Evolutionary conservation across 1,140 invertebrate species (phyloP).

Genomic region (Lordiphosa mommai): DNA sequence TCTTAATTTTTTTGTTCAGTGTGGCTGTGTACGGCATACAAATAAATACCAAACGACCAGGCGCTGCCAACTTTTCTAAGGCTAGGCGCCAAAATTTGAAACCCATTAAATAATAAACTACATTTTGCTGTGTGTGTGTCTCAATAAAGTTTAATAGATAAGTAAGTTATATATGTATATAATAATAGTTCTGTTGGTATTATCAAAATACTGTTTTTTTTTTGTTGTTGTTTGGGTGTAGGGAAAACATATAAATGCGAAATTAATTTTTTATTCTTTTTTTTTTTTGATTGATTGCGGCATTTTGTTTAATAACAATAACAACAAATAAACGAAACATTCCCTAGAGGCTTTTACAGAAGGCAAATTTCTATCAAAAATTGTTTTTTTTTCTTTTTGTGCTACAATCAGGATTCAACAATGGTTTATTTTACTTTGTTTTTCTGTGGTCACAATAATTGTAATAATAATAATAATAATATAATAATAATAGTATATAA

Average conservation of each 20-base stretch:
- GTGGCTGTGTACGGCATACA: neutral
- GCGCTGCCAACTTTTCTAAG: neutral
- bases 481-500: slow-evolving; percentile 31
- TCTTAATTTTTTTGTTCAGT: neutral
- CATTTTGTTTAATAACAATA: too few relatives aligned
- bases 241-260: slow-evolving; percentile 24
- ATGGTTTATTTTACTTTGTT: slow-evolving; percentile 44
- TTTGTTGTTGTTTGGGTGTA: too few relatives aligned
- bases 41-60: neutral
- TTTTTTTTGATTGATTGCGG: slow-evolving; percentile 16
- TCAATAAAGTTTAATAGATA: slow-evolving; percentile 33
- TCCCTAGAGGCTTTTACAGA: slow-evolving; percentile 16
- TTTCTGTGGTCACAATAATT: slow-evolving; percentile 30
- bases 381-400: slow-evolving; percentile 4
- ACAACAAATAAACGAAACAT: too few relatives aligned
- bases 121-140: slow-evolving; percentile 13
- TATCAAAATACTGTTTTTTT: slow-evolving; percentile 47
- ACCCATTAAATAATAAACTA: too few relatives aligned
- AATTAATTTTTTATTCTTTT: neutral
- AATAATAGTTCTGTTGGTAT: slow-evolving; percentile 14
- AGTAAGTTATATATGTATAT: slow-evolving; percentile 34
- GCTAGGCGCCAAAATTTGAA: slow-evolving; percentile 9
- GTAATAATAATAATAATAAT: slow-evolving; percentile 26
- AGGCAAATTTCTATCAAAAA: slow-evolving; percentile 31
- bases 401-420: slow-evolving; percentile 53